Percentiles rank a stretch among this genome's conserved stretches.
These are phyloP conservation scores for Drosophila nr. medialis DNA, from an alignment of 2,888 invertebrate species.

Conservation along the genomic window DNA sequence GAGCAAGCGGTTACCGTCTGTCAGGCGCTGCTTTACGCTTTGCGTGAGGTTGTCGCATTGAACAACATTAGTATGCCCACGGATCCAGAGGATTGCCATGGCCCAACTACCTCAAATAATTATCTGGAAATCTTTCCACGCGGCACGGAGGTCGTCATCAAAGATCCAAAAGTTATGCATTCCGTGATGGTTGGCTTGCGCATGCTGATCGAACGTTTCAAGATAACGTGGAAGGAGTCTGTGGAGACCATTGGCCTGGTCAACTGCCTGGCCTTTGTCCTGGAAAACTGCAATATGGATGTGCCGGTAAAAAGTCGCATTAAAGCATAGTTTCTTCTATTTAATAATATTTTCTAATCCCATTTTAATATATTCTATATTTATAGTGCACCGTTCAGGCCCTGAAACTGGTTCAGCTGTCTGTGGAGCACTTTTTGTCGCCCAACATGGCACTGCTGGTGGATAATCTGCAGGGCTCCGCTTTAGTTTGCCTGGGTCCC, in stretches of 20 bases:
- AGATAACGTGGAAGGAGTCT: conserved; percentile 91
- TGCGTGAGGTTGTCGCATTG: conserved; percentile 86
- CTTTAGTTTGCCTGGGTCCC: conserved; percentile 88
- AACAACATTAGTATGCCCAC: conserved; percentile 36
- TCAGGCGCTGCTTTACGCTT: conserved; percentile 87
- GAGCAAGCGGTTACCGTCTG: conserved; percentile 88
- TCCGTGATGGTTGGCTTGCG: conserved; percentile 89
- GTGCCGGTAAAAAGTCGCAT: conserved; percentile 84
- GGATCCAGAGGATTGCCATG: conserved; percentile 55
- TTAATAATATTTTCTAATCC: background rate
- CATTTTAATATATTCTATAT: conserved; percentile 12
- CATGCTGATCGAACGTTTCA: conserved; percentile 88
- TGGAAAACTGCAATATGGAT: conserved; percentile 86
- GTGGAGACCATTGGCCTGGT: conserved; percentile 90
- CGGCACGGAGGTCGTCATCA: conserved; percentile 83
- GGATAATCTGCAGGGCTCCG: conserved; percentile 88
- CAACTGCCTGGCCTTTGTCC: conserved; percentile 85
- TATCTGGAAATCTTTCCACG: conserved; percentile 60
- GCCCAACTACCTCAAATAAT: conserved; percentile 46
- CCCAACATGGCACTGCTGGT: conserved; percentile 91
- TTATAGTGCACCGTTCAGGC: conserved; percentile 89
- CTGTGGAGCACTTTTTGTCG: conserved; percentile 90
- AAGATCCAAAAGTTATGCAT: conserved; percentile 86
- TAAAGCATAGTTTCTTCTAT: too few species aligned
- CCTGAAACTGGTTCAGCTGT: conserved; percentile 88